Evolutionary conservation across 2,797 vertebrate species (phyloP).

Genomic region (Leptoclinus maculatus): DNA sequence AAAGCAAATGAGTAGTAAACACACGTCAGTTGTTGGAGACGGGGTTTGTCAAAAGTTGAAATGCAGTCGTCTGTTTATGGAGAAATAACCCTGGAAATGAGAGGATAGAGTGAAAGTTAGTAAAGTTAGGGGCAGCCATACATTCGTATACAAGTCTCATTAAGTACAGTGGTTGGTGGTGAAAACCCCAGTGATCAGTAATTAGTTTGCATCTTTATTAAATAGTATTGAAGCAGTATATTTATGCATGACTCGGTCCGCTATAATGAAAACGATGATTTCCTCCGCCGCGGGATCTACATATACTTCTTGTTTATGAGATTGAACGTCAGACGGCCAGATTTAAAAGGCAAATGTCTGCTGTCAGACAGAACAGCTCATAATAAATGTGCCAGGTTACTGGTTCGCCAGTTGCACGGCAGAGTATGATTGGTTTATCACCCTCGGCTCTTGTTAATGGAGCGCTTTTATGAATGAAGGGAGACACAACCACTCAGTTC

Average conservation of each 20-base stretch:
- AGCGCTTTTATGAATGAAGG: conserved; percentile 53
- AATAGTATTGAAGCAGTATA: neutral
- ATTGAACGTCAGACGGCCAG: conserved; percentile 50
- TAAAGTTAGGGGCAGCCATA: neutral
- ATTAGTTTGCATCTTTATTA: conserved; percentile 3
- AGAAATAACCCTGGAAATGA: neutral
- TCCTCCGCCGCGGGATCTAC: conserved; percentile 6
- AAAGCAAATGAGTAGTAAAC: neutral
- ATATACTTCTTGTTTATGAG: conserved; percentile 41
- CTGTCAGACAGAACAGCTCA: conserved; percentile 45
- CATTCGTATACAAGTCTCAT: neutral
- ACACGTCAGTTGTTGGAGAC: neutral
- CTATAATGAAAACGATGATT: neutral
- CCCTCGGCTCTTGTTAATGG: conserved; percentile 49
- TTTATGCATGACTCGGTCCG: neutral
- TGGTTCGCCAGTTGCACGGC: conserved; percentile 44
- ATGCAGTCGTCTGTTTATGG: too few species aligned
- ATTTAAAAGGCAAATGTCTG: conserved; percentile 68
- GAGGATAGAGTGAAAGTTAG: neutral
- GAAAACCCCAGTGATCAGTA: neutral
- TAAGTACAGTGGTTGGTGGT: neutral
- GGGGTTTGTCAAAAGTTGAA: neutral
- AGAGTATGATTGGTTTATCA: conserved; percentile 53
- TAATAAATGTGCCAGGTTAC: conserved; percentile 63
- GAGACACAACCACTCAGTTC: conserved; percentile 48